These are phyloP conservation scores for Drosophila hamatofila DNA, from an alignment of 2,888 invertebrate species.

Conservation along the genomic window DNA sequence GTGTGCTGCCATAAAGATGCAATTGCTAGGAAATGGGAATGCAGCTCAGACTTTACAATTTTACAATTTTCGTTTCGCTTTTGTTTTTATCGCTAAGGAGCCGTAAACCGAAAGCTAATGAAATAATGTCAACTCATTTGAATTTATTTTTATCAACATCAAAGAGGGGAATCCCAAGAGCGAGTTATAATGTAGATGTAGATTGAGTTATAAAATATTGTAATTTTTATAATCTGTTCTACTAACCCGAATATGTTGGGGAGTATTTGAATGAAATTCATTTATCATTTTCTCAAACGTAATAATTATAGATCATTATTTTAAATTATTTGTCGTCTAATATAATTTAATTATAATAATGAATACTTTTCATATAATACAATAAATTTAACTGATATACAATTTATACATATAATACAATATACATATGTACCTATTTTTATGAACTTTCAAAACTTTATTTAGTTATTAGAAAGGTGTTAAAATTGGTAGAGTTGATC, in stretches of 20 bases:
- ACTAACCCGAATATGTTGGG: conserved; percentile 9
- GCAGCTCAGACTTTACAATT: conserved; percentile 13
- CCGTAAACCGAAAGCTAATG: conserved; percentile 32
- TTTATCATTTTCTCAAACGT: not conserved
- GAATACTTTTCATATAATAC: too few relatives aligned
- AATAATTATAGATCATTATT: not conserved
- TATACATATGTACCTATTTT: not conserved
- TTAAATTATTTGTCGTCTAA: not conserved
- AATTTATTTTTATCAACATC: conserved; percentile 31
- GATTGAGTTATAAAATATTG: conserved; percentile 1
- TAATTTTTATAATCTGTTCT: conserved; percentile 1
- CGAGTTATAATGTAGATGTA: too few relatives aligned
- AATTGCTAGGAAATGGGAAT: conserved; percentile 28
- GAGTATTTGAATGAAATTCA: not conserved
- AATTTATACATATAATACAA: too few relatives aligned
- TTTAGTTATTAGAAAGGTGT: too few relatives aligned
- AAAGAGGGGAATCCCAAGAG: conserved; percentile 15
- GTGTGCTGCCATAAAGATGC: conserved; percentile 32
- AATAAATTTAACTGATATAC: too few relatives aligned
- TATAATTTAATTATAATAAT: not conserved
- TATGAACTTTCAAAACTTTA: not conserved
- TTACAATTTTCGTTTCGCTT: not conserved
- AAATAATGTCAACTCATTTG: conserved; percentile 28
- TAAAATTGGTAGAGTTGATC: too few relatives aligned
- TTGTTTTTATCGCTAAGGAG: conserved; percentile 19